Percentiles rank a stretch among this genome's conserved stretches.
phyloP scores from a whole-genome alignment of 2,888 invertebrate species.

The Eudemis profundana region DNA sequence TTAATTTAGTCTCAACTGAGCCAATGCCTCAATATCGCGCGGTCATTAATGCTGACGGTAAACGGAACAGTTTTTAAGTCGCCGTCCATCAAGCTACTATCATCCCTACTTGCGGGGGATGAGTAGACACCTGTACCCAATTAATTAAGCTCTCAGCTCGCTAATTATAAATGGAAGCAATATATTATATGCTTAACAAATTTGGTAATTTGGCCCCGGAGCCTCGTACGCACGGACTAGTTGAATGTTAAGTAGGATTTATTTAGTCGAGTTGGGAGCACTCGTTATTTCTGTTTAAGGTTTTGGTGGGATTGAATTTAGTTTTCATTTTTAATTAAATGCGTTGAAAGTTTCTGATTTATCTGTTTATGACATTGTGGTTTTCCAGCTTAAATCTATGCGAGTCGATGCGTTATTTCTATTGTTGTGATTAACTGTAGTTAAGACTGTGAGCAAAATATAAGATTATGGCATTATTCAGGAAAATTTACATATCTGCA shows the following conservation, averaged over 20 bases:
- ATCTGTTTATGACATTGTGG: too few species aligned
- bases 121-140: constrained; percentile 61
- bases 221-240: constrained; percentile 51
- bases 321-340: background rate
- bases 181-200: constrained; percentile 64
- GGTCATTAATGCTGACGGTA: constrained; percentile 18
- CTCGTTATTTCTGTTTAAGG: constrained; percentile 7
- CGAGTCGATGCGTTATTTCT: too few species aligned
- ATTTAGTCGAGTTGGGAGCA: constrained; percentile 29
- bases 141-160: constrained; percentile 52
- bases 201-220: constrained; percentile 58
- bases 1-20: background rate
- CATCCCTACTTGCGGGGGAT: constrained; percentile 50
- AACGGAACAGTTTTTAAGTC: constrained; percentile 50
- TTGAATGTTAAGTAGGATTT: constrained; percentile 41
- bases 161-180: constrained; percentile 70
- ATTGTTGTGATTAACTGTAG: too few species aligned
- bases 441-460: too few species aligned
- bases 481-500: too few species aligned
- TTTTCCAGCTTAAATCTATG: too few species aligned
- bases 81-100: constrained; percentile 56
- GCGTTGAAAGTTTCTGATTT: too few species aligned
- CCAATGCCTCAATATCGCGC: constrained; percentile 5
- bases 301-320: background rate
- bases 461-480: too few species aligned